Evolutionary conservation across 2,797 vertebrate species (phyloP).

Genomic region (Muscicapa comitata): DNA sequence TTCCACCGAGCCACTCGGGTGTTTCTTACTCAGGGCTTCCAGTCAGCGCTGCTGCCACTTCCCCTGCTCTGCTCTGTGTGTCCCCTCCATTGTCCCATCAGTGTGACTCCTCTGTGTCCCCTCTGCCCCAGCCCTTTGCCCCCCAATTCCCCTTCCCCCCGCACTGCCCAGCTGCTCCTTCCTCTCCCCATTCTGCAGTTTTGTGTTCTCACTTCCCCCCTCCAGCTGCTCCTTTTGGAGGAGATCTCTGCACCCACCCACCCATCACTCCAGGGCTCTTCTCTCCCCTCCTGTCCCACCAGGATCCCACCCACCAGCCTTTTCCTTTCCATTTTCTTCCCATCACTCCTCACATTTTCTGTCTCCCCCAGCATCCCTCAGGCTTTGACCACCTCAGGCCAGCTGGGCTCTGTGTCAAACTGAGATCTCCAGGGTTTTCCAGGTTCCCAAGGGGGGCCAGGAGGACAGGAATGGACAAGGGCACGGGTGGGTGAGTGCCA

Average conservation of each 20-base stretch:
- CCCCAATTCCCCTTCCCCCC: neutral
- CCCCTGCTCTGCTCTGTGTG: neutral
- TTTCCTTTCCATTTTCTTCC: too few species aligned
- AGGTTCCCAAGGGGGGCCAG: neutral
- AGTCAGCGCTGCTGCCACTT: neutral
- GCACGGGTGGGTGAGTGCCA: fast-evolving
- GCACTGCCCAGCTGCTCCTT: neutral
- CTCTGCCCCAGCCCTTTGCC: fast-evolving
- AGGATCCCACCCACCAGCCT: neutral
- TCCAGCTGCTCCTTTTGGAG: neutral
- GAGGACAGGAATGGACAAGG: neutral
- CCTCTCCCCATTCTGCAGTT: neutral
- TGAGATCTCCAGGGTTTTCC: neutral
- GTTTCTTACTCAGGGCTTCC: slow-evolving; percentile 35
- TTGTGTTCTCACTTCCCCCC: neutral
- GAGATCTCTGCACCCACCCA: neutral
- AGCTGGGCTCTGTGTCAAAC: neutral
- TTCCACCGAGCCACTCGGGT: neutral
- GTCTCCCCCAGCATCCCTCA: neutral
- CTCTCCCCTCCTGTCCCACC: neutral
- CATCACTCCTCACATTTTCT: neutral
- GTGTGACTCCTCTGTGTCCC: too few species aligned
- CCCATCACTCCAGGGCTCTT: neutral
- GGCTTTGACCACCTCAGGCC: neutral
- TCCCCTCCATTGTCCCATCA: neutral